Conservation (phyloP, 2,797 vertebrate genomes). For the Lophius americanus region DNA sequence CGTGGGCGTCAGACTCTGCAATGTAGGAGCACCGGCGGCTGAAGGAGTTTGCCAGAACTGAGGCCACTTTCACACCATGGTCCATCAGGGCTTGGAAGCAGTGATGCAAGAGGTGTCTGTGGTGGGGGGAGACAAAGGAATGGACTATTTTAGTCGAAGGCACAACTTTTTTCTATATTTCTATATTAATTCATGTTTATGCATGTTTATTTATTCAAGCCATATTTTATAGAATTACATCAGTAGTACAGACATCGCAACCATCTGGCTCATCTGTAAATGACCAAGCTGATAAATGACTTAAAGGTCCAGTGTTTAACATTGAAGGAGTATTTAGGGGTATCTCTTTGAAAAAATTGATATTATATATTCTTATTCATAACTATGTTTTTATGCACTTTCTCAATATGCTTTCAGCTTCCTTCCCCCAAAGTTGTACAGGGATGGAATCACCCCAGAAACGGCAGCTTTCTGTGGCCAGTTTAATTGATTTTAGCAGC, state of each 20-base stretch:
- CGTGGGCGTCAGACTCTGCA: conserved; percentile 93
- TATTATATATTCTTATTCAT: too few species aligned
- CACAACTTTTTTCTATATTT: not conserved
- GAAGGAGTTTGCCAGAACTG: conserved; percentile 97
- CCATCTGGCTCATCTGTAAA: not conserved
- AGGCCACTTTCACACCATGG: conserved; percentile 98
- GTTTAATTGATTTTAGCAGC: too few species aligned
- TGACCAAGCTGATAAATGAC: not conserved
- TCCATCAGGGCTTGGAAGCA: conserved; percentile 99
- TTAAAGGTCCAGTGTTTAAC: too few species aligned
- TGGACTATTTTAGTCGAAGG: conserved; percentile 1
- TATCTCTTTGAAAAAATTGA: too few species aligned
- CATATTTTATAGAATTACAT: not conserved
- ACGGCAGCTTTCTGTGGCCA: too few species aligned
- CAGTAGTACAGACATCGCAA: not conserved
- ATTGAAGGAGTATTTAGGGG: too few species aligned
- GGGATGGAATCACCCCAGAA: too few species aligned
- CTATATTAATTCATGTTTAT: not conserved
- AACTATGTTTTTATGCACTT: too few species aligned
- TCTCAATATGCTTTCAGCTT: too few species aligned
- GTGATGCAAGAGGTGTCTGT: conserved; percentile 97
- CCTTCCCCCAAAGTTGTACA: too few species aligned
- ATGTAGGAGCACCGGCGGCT: conserved; percentile 98
- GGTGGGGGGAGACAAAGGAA: conserved; percentile 12
- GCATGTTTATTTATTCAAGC: conserved; percentile 1